phyloP scores from a whole-genome alignment of 2,113 vertebrate genomes.

The Labeo catla region DNA sequence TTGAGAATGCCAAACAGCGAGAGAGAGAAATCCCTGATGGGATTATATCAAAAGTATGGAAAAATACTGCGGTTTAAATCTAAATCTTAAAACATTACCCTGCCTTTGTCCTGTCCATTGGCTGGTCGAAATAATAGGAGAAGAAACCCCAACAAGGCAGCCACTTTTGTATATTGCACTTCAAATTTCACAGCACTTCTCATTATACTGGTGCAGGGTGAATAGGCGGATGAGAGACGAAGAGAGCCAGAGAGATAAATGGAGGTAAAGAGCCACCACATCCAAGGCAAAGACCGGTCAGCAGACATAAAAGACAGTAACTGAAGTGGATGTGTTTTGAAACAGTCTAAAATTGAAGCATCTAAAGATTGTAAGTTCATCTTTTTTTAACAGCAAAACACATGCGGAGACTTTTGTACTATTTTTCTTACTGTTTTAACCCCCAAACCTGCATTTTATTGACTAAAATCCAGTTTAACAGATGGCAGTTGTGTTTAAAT shows the following conservation, averaged over 20 bases:
- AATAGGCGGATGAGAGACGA: slow-evolving; percentile 59
- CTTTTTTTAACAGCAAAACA: slow-evolving; percentile 8
- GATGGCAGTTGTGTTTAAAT: not conserved
- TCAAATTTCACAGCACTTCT: slow-evolving; percentile 78
- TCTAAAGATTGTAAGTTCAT: slow-evolving; percentile 27
- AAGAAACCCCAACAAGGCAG: slow-evolving; percentile 61
- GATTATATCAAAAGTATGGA: slow-evolving; percentile 67
- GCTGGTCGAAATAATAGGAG: slow-evolving; percentile 68
- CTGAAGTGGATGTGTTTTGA: slow-evolving; percentile 55
- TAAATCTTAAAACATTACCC: slow-evolving; percentile 69
- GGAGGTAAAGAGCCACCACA: slow-evolving; percentile 48
- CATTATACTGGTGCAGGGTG: slow-evolving; percentile 68
- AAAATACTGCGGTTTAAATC: slow-evolving; percentile 79
- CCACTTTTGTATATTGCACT: slow-evolving; percentile 73
- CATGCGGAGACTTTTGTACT: not conserved
- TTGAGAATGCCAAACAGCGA: not conserved
- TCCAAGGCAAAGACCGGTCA: slow-evolving; percentile 53
- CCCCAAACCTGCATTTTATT: not conserved
- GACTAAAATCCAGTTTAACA: not conserved
- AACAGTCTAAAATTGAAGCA: slow-evolving; percentile 21
- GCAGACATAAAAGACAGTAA: slow-evolving; percentile 58
- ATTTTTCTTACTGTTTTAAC: not conserved
- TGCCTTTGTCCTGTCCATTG: slow-evolving; percentile 74
- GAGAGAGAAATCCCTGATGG: slow-evolving; percentile 33
- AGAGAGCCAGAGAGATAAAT: slow-evolving; percentile 42